A percentile compares a stretch with the other conserved stretches of the same genome.
Conservation (phyloP, 1,140 invertebrate species). For the Drosophila melanica region DNA sequence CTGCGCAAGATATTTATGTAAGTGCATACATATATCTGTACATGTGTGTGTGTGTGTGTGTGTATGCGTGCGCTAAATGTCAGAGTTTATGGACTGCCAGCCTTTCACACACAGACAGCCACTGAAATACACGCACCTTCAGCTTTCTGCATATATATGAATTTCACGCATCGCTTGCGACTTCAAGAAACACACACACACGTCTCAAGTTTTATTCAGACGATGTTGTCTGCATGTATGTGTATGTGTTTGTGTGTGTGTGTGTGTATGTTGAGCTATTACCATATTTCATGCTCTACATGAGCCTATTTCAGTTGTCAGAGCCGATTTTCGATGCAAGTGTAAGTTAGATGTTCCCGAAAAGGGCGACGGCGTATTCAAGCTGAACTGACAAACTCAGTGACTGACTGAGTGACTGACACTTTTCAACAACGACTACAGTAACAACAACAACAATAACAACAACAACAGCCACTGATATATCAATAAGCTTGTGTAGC, state of each 20-base stretch:
- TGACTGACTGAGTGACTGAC: constrained; percentile 40
- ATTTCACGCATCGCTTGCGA: constrained; percentile 49
- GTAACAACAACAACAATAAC: background rate
- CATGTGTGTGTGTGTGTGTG: constrained; percentile 12
- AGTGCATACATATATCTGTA: constrained; percentile 14
- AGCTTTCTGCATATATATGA: constrained; percentile 52
- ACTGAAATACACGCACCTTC: constrained; percentile 31
- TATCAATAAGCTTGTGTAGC: constrained; percentile 22
- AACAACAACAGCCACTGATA: constrained; percentile 18
- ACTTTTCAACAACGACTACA: constrained; percentile 1
- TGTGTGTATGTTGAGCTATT: constrained; percentile 43
- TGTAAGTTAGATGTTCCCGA: constrained; percentile 61
- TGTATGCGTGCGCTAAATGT: constrained; percentile 53
- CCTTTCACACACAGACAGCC: constrained; percentile 16
- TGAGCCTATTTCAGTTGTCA: constrained; percentile 68
- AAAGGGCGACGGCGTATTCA: constrained; percentile 26
- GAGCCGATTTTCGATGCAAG: constrained; percentile 48
- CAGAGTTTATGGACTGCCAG: constrained; percentile 63
- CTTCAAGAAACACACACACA: constrained; percentile 31
- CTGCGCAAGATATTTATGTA: constrained; percentile 37
- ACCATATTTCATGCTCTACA: constrained; percentile 79
- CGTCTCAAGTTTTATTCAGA: background rate
- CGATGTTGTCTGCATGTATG: background rate
- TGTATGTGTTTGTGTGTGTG: background rate
- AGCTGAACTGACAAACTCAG: constrained; percentile 31